Conservation (phyloP, 1,140 invertebrate genomes). For the Calosoma granatense region DNA sequence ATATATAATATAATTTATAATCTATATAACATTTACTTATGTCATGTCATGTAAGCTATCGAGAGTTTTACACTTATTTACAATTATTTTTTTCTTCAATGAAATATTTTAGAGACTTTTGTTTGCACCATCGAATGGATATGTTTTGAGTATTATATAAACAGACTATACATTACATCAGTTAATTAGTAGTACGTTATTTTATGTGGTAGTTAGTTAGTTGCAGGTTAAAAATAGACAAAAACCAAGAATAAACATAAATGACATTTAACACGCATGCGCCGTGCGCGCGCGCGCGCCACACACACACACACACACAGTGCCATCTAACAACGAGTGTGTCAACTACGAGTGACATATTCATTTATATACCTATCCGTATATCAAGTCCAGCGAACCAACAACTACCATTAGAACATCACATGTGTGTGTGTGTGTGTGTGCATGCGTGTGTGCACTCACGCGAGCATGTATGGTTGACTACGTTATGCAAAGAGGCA, state of each 20-base stretch:
- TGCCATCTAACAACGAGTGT: no score
- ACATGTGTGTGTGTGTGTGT: no score
- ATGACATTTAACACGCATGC: no score
- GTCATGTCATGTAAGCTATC: not conserved
- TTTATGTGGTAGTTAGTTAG: not conserved
- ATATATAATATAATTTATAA: not conserved
- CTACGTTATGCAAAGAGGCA: slow-evolving; percentile 22
- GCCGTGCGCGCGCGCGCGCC: no score
- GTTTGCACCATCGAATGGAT: slow-evolving; percentile 30
- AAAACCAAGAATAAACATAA: not conserved
- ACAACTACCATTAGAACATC: not conserved
- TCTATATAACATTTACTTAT: slow-evolving; percentile 3
- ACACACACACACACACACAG: no score
- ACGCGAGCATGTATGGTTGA: no score
- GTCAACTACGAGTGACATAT: no score
- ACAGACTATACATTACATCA: not conserved
- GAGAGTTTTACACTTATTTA: slow-evolving; percentile 4
- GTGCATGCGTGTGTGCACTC: no score
- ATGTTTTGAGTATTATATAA: slow-evolving; percentile 28
- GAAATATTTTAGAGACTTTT: slow-evolving; percentile 21
- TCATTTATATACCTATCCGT: no score
- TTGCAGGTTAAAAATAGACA: not conserved
- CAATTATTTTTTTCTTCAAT: slow-evolving; percentile 11
- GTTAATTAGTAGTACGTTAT: not conserved
- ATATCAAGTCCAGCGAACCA: no score